A percentile compares a stretch with the other conserved stretches of the same genome.
Conservation (phyloP, 1,140 invertebrate species). For the Aradophagus sp. region DNA sequence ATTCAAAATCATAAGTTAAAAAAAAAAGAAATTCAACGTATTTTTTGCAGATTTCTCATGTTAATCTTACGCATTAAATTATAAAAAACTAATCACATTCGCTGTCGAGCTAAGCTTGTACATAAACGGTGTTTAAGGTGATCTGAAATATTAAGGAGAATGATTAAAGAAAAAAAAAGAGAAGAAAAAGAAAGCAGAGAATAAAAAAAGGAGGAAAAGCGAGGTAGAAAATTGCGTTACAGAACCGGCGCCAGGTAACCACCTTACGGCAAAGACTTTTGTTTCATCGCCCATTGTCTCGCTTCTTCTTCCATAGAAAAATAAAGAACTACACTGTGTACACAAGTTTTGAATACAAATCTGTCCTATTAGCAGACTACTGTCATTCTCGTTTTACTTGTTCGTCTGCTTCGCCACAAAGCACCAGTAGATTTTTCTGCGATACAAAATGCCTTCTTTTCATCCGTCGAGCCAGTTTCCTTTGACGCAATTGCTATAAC, state of each 20-base stretch:
- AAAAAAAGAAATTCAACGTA: too few species aligned
- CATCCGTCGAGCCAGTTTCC: constrained; percentile 25
- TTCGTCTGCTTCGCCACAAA: constrained; percentile 30
- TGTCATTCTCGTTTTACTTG: constrained; percentile 33
- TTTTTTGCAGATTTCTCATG: too few species aligned
- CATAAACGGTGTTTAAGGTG: too few species aligned
- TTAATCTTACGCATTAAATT: too few species aligned
- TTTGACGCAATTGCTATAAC: constrained; percentile 4
- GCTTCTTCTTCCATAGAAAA: constrained; percentile 24
- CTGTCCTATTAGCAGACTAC: constrained; percentile 41
- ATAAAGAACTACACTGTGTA: constrained; percentile 32
- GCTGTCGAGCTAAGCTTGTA: too few species aligned
- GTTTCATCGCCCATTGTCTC: constrained; percentile 40
- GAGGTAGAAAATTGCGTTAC: constrained; percentile 13
- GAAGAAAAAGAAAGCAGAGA: too few species aligned
- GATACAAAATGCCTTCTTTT: constrained; percentile 34
- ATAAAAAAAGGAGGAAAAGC: constrained; percentile 25
- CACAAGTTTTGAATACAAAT: constrained; percentile 48
- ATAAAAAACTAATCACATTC: too few species aligned
- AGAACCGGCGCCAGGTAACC: constrained; percentile 10
- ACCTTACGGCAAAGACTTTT: constrained; percentile 44
- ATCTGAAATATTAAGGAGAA: too few species aligned
- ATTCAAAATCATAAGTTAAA: too few species aligned
- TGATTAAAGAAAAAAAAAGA: too few species aligned
- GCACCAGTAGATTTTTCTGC: constrained; percentile 50